phyloP scores from a whole-genome alignment of 2,888 invertebrate genomes.

The Homarus gammarus region DNA sequence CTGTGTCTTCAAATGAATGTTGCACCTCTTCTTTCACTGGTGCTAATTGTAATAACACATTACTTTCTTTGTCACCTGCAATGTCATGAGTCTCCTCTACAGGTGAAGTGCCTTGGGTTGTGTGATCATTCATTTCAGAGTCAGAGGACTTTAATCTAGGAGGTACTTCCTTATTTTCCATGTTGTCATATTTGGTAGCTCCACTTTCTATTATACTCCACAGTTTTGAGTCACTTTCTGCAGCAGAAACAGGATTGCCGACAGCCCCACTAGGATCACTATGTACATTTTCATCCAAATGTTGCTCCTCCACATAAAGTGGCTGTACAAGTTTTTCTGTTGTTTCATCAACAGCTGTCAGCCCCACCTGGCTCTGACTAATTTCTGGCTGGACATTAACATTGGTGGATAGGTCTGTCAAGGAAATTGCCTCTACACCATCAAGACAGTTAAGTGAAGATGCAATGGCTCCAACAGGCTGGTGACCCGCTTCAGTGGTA shows the following conservation, averaged over 20 bases:
- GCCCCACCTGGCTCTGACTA: no score
- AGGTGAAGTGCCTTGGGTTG: neutral
- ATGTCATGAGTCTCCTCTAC: neutral
- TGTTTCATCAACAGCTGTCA: no score
- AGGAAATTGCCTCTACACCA: no score
- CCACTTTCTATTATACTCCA: neutral
- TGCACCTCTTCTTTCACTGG: neutral
- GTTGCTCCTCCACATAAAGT: neutral
- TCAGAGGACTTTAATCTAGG: neutral
- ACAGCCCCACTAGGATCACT: neutral
- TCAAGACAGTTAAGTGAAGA: no score
- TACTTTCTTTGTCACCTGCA: neutral
- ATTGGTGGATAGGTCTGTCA: no score
- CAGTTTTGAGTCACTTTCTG: neutral
- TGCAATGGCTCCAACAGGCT: no score
- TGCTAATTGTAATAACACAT: neutral
- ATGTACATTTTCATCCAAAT: neutral
- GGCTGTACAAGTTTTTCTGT: neutral
- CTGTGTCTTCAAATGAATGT: neutral
- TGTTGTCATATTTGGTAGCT: neutral
- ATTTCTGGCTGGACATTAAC: no score
- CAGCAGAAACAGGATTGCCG: neutral
- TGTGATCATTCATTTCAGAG: neutral
- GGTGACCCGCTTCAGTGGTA: no score
- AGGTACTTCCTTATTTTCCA: neutral